These are phyloP conservation scores for Probosciger aterrimus DNA, from an alignment of 2,113 vertebrate genomes.

Conservation along the genomic window DNA sequence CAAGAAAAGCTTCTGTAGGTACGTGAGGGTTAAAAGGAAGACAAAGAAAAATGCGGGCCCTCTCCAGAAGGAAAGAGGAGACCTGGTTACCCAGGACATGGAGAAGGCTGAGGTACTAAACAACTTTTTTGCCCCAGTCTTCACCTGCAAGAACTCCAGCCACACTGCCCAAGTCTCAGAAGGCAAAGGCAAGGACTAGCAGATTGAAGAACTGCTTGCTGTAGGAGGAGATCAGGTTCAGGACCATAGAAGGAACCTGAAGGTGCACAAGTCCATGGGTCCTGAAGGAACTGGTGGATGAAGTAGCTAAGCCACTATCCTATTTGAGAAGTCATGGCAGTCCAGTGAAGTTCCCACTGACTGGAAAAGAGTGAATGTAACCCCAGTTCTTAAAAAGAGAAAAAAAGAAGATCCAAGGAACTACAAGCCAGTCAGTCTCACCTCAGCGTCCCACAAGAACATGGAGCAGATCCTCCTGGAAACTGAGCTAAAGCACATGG, in stretches of 20 bases:
- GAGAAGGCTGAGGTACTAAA: background rate
- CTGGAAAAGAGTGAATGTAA: background rate
- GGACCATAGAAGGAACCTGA: background rate
- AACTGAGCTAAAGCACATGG: background rate
- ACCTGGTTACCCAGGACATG: background rate
- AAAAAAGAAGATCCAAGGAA: background rate
- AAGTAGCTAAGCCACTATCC: background rate
- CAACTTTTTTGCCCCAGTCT: background rate
- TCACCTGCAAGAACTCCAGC: background rate
- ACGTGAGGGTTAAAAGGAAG: background rate
- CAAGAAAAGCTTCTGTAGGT: background rate
- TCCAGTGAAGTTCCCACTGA: background rate
- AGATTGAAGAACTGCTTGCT: background rate
- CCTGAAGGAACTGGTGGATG: background rate
- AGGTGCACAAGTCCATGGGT: background rate
- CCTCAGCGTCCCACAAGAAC: background rate
- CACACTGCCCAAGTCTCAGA: background rate
- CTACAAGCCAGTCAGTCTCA: background rate
- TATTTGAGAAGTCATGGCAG: background rate
- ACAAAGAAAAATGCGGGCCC: background rate
- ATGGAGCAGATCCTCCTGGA: background rate
- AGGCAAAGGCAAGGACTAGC: background rate
- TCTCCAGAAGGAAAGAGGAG: background rate
- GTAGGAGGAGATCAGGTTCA: background rate
- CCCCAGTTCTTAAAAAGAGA: background rate